Percentiles rank a stretch among this genome's conserved stretches.
Conservation (phyloP, 2,113 vertebrate species). For the Notiomystis cincta region DNA sequence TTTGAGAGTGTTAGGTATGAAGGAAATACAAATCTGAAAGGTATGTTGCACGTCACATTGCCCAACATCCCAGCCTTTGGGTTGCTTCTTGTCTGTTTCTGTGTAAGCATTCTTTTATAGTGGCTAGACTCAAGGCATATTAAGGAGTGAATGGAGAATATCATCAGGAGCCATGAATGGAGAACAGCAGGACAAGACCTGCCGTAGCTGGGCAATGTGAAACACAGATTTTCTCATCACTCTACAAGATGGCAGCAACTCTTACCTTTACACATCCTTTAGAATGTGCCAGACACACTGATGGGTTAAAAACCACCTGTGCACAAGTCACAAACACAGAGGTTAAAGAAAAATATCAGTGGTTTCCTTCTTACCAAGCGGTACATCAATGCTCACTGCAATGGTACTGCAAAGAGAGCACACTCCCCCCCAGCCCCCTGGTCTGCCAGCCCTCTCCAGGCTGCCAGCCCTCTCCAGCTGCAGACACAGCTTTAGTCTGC, state of each 20-base stretch:
- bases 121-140: background rate
- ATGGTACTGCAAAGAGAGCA: background rate
- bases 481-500: background rate
- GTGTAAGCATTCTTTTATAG: background rate
- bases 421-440: fast-evolving
- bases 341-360: background rate
- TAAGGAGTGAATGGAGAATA: background rate
- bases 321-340: background rate
- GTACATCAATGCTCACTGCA: fast-evolving
- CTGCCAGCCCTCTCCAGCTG: background rate
- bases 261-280: background rate
- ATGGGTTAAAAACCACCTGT: background rate
- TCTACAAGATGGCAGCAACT: background rate
- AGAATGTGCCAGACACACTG: background rate
- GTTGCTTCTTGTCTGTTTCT: background rate
- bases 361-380: background rate
- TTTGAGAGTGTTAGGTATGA: constrained; percentile 3
- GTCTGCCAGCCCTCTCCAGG: background rate
- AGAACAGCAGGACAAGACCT: background rate
- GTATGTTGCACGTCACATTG: background rate
- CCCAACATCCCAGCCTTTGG: background rate
- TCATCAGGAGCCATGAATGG: background rate
- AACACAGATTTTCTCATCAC: background rate
- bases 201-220: background rate
- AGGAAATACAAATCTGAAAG: background rate